A percentile compares a stretch with the other conserved stretches of the same genome.
phyloP scores from a whole-genome alignment of 1,140 invertebrate genomes.

The Polypedilum pembai region DNA sequence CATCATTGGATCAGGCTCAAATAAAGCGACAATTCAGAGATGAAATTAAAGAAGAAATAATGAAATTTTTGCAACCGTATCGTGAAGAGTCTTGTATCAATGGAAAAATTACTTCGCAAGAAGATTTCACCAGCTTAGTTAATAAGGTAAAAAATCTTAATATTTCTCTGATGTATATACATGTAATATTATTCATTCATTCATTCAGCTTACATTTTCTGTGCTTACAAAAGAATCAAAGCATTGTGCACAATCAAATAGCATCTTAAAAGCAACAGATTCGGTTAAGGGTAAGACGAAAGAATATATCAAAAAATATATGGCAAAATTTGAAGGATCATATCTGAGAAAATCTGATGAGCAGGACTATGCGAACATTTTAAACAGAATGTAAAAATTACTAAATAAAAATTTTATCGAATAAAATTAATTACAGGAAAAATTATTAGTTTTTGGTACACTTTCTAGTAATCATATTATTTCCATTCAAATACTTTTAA shows the following conservation, averaged over 20 bases:
- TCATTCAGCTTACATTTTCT: slow-evolving; percentile 83
- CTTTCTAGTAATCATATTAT: too few relatives aligned
- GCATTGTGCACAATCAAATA: slow-evolving; percentile 77
- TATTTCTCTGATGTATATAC: slow-evolving; percentile 28
- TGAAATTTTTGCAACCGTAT: slow-evolving; percentile 84
- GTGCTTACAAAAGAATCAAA: slow-evolving; percentile 95
- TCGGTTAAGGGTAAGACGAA: slow-evolving; percentile 88
- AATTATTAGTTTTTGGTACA: too few relatives aligned
- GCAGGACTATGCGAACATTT: slow-evolving; percentile 38
- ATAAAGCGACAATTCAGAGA: slow-evolving; percentile 77
- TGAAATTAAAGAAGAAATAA: slow-evolving; percentile 84
- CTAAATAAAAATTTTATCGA: too few relatives aligned
- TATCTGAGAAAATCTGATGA: slow-evolving; percentile 58
- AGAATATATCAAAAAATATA: slow-evolving; percentile 93
- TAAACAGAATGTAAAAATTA: neutral
- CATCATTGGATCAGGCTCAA: neutral
- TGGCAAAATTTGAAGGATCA: slow-evolving; percentile 80
- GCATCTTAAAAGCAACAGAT: slow-evolving; percentile 78
- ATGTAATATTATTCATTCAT: slow-evolving; percentile 38
- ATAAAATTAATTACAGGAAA: too few relatives aligned
- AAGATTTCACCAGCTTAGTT: slow-evolving; percentile 93
- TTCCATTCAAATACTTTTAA: too few relatives aligned
- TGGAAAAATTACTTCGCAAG: slow-evolving; percentile 78
- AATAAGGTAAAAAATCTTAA: slow-evolving; percentile 66
- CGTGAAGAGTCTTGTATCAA: slow-evolving; percentile 66